Conservation (phyloP, 2,888 invertebrate genomes). For the Zhuqinia jingwanae region DNA sequence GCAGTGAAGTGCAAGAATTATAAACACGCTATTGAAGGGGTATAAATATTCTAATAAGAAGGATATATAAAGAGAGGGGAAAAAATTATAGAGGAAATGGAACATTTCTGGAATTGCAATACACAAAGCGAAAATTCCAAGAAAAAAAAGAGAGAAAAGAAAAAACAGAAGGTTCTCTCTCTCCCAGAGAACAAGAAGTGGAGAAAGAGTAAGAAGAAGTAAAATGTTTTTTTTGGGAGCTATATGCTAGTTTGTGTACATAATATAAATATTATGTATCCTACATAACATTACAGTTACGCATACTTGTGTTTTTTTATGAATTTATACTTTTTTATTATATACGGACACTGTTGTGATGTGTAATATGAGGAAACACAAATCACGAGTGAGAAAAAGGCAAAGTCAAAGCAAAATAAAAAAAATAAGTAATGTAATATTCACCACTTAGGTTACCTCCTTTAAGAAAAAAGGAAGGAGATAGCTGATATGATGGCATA, state of each 20-base stretch:
- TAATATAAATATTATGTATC: not conserved
- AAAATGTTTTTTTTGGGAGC: constrained; percentile 13
- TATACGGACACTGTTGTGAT: constrained; percentile 27
- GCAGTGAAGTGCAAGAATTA: constrained; percentile 51
- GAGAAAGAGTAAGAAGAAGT: not conserved
- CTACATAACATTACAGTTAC: not conserved
- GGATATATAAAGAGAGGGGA: constrained; percentile 15
- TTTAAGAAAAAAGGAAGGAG: constrained; percentile 44
- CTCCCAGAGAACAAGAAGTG: constrained; percentile 8
- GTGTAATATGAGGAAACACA: constrained; percentile 63
- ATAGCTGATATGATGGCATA: constrained; percentile 2
- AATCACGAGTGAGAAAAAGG: constrained; percentile 54
- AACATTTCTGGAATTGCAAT: constrained; percentile 62
- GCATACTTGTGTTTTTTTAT: constrained; percentile 27
- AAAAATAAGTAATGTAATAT: constrained; percentile 64
- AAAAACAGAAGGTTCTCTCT: constrained; percentile 9
- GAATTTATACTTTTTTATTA: too few species aligned
- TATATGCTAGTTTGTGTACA: not conserved
- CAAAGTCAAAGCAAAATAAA: constrained; percentile 59
- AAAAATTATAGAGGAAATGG: constrained; percentile 54
- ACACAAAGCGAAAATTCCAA: constrained; percentile 35
- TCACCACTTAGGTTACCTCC: constrained; percentile 60
- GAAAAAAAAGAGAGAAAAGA: constrained; percentile 13
- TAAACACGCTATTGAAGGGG: constrained; percentile 34
- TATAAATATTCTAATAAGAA: constrained; percentile 59